A percentile compares a stretch with the other conserved stretches of the same genome.
These are phyloP conservation scores for Monodelphis domestica DNA, from an alignment of 2,797 vertebrate species.

Conservation along the genomic window DNA sequence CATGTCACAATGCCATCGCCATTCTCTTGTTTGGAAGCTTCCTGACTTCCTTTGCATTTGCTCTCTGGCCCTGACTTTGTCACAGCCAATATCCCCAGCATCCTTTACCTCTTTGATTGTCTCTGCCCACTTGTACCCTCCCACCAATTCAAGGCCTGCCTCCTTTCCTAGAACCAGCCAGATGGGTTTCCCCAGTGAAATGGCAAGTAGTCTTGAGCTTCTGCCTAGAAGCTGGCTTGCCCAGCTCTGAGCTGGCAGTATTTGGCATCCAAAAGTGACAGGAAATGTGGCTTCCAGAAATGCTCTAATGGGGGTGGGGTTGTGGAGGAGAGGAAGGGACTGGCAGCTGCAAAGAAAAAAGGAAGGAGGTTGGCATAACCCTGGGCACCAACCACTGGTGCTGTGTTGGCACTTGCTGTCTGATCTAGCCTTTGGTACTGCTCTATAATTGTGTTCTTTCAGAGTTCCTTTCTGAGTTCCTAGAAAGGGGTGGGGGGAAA, in stretches of 20 bases:
- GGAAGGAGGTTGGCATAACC: slow-evolving; percentile 27
- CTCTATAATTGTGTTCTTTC: slow-evolving; percentile 46
- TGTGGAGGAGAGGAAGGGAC: slow-evolving; percentile 56
- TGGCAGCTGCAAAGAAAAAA: slow-evolving; percentile 46
- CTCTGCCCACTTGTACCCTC: background rate
- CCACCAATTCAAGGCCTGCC: background rate
- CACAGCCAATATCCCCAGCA: background rate
- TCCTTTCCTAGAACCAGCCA: slow-evolving; percentile 52
- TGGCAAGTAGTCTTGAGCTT: slow-evolving; percentile 55
- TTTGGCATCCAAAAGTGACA: slow-evolving; percentile 50
- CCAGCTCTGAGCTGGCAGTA: slow-evolving; percentile 68
- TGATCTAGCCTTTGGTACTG: slow-evolving; percentile 49
- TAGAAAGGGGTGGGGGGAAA: background rate
- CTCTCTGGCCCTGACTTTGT: background rate
- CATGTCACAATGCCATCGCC: background rate
- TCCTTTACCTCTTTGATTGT: background rate
- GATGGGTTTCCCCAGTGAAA: slow-evolving; percentile 32
- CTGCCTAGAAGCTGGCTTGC: slow-evolving; percentile 63
- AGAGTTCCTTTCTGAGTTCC: slow-evolving; percentile 54
- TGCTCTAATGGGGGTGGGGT: slow-evolving; percentile 29
- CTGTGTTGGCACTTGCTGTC: slow-evolving; percentile 38
- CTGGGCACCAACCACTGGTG: slow-evolving; percentile 27
- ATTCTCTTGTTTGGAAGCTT: background rate
- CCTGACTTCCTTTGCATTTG: background rate
- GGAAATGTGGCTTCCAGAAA: slow-evolving; percentile 77